A percentile compares a stretch with the other conserved stretches of the same genome.
phyloP scores from a whole-genome alignment of 1,140 invertebrate genomes.

The Phthorimaea operculella region DNA sequence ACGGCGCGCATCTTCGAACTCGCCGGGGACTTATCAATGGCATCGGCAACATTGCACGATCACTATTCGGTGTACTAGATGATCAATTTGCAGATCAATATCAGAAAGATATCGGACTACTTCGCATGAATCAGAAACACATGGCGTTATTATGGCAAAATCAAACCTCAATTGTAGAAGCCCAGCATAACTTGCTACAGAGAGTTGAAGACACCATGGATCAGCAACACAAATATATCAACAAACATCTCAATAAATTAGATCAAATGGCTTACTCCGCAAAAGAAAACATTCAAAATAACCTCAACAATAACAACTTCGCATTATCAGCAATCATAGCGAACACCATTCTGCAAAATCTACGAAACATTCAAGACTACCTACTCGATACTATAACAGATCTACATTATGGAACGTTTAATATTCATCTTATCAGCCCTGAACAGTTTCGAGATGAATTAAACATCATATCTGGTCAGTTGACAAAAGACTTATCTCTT shows the following conservation, averaged over 20 bases:
- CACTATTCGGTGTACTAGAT: constrained; percentile 8
- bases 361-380: constrained; percentile 1
- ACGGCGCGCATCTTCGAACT: background rate
- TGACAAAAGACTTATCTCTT: constrained; percentile 4
- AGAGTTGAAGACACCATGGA: constrained; percentile 5
- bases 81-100: constrained; percentile 6
- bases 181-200: constrained; percentile 2
- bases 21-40: constrained; percentile 8
- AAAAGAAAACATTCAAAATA: background rate
- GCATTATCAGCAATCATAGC: constrained; percentile 8
- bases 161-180: constrained; percentile 7
- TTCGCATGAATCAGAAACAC: constrained; percentile 4
- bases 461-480: constrained; percentile 7
- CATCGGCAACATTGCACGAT: constrained; percentile 7
- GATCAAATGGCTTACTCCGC: background rate
- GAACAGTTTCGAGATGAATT: constrained; percentile 7
- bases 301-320: background rate
- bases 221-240: constrained; percentile 5
- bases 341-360: background rate
- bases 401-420: background rate
- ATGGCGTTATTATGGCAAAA: constrained; percentile 5
- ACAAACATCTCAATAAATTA: background rate
- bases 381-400: constrained; percentile 2
- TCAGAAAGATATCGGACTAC: constrained; percentile 3
- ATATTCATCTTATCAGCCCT: constrained; percentile 6